These are phyloP conservation scores for Pagrus major DNA, from an alignment of 2,113 vertebrate genomes.

Conservation along the genomic window DNA sequence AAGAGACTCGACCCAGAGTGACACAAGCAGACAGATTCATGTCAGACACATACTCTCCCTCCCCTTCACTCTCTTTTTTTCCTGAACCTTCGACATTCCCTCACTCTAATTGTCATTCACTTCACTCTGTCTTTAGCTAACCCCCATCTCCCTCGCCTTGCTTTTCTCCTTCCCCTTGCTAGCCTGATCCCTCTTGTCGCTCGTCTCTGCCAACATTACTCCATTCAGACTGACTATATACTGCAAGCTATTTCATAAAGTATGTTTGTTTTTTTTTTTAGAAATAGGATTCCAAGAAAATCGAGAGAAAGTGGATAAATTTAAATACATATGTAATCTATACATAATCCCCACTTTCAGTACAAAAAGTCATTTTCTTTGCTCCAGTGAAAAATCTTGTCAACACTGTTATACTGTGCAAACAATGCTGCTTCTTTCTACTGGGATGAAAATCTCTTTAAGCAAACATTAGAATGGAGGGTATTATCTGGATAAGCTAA, in stretches of 20 bases:
- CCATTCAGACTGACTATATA: not conserved
- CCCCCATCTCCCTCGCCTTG: not conserved
- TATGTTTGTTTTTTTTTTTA: slow-evolving; percentile 7
- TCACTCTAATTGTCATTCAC: slow-evolving; percentile 48
- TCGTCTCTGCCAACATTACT: not conserved
- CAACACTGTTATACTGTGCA: not conserved
- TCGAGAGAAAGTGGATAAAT: slow-evolving; percentile 1
- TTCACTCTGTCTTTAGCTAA: slow-evolving; percentile 32
- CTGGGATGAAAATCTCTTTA: slow-evolving; percentile 4
- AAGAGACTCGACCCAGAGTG: slow-evolving; percentile 43
- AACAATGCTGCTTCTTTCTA: not conserved
- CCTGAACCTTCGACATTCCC: slow-evolving; percentile 27
- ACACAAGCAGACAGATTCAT: slow-evolving; percentile 60
- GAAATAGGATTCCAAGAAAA: slow-evolving; percentile 27
- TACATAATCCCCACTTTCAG: slow-evolving; percentile 15
- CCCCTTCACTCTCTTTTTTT: slow-evolving; percentile 13
- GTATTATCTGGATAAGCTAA: not conserved
- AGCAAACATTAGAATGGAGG: not conserved
- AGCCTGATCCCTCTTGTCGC: not conserved
- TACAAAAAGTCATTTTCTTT: not conserved
- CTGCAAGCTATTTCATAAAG: not conserved
- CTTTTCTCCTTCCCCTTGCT: slow-evolving; percentile 14
- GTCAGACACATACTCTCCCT: slow-evolving; percentile 48
- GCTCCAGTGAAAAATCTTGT: not conserved
- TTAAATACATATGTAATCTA: not conserved